Base-by-base conservation (phyloP, 2,888 invertebrate species). In the Homarus gammarus region DNA sequence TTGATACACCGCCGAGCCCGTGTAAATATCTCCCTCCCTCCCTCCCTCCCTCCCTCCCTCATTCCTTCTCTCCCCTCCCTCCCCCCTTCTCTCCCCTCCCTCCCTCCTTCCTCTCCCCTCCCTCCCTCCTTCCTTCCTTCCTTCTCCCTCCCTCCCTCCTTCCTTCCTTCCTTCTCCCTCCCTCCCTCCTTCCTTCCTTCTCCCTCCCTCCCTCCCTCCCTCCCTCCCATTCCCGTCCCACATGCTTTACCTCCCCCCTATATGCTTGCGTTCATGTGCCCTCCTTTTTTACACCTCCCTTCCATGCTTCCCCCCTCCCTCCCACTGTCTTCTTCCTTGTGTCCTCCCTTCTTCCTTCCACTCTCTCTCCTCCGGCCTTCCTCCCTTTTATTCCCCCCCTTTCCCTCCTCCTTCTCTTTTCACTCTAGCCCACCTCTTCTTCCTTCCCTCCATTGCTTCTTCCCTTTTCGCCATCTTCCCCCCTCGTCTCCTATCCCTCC, bases 321-420 rank as follows among this genome's bases (percentile, higher is more conserved):
- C 27, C n/a, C 3, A 3, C n/a, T 44, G 15, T 18, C 18, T 18
- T 1, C 22, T 1, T n/a, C 6, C 18, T 22, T n/a, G 8, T 5
- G 8, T 5, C 0, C 18, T 10, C 2, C 22, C n/a, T 8, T 40
- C 1, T 38, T 40, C 18, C 44, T 31, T n/a, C 27, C 31, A 36
- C 33, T 10, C 27, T 68, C 44, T 10, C 22, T 64, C 44, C 27
- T n/a, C 31, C 49, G 15, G 15, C 27, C 81, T 64, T 36, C 2
- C 2, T 1, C 64, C n/a, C 61, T 12, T 40, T 18, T 8, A 33
- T 51, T 78, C 51, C 8, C 44, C 77, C 77, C 31, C 15, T 73
- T 40, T 77, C 77, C 27, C 77, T 77, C 77, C 49, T 38, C 27
- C 44, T 40, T 73, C 73, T 27, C 22, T 44, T 40, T 22, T 12